Conservation (phyloP, 2,113 vertebrate species). For the Istiophorus platypterus region DNA sequence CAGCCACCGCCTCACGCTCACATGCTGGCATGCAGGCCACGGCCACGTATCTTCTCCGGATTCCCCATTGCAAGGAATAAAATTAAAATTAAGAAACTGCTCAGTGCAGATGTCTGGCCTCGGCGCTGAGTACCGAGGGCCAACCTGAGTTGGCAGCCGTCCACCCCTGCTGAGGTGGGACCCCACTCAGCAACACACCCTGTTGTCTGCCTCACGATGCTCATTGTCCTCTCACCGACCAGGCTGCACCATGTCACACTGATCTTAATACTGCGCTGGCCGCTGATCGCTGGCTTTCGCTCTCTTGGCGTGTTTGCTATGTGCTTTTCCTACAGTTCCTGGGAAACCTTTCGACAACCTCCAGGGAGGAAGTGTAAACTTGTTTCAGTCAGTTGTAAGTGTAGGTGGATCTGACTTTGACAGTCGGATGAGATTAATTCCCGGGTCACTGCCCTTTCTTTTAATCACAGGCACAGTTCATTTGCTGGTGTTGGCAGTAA, state of each 20-base stretch:
- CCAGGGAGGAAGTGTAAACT: neutral
- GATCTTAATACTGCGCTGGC: neutral
- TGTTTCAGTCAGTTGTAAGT: neutral
- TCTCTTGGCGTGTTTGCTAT: neutral
- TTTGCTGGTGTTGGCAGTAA: slow-evolving; percentile 3
- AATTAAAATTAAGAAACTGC: too few species aligned
- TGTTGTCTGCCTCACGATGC: neutral
- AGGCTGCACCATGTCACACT: neutral
- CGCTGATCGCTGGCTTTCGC: neutral
- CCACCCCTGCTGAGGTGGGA: slow-evolving; percentile 15
- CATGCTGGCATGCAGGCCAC: too few species aligned
- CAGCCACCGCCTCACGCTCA: slow-evolving; percentile 12
- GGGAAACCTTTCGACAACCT: neutral
- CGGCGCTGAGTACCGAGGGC: neutral
- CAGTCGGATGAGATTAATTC: slow-evolving; percentile 21
- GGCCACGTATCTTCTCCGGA: too few species aligned
- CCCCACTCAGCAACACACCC: slow-evolving; percentile 6
- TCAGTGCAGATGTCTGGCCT: slow-evolving; percentile 8
- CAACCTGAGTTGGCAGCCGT: slow-evolving; percentile 4
- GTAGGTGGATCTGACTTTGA: slow-evolving; percentile 1
- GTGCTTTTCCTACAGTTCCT: neutral
- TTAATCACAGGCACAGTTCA: neutral
- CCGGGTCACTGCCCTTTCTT: slow-evolving; percentile 10
- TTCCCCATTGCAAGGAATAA: too few species aligned
- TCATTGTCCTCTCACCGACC: slow-evolving; percentile 18